Percentiles rank a stretch among this genome's conserved stretches.
Evolutionary conservation across 2,797 vertebrate genomes (phyloP).

Genomic region (Catharus ustulatus): DNA sequence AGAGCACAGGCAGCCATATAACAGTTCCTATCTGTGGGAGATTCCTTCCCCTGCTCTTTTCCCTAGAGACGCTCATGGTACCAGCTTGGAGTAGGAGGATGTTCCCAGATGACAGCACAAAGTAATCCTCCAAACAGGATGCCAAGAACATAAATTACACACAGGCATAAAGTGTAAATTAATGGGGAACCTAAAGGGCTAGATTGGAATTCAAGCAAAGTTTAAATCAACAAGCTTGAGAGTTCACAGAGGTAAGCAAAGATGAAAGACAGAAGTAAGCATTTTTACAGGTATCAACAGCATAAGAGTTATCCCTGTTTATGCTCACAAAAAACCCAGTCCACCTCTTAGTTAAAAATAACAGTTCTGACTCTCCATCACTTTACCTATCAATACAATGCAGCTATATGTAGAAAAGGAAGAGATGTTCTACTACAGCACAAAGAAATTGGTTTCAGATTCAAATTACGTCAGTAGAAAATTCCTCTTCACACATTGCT

Average conservation of each 20-base stretch:
- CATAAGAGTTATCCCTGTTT: not conserved
- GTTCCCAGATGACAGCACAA: conserved; percentile 33
- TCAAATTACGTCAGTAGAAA: not conserved
- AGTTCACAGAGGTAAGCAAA: conserved; percentile 46
- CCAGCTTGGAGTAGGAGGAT: conserved; percentile 32
- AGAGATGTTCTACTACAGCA: not conserved
- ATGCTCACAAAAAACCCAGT: not conserved
- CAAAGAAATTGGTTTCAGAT: not conserved
- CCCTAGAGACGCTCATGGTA: not conserved
- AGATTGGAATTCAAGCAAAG: conserved; percentile 39
- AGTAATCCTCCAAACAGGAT: conserved; percentile 45
- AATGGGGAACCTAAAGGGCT: conserved; percentile 39
- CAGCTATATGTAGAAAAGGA: not conserved
- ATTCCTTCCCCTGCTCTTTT: not conserved
- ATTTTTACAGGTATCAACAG: conserved; percentile 21
- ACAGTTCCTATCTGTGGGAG: conserved; percentile 7
- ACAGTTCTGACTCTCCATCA: not conserved
- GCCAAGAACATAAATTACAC: not conserved
- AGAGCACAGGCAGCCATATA: not conserved
- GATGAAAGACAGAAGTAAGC: conserved; percentile 48
- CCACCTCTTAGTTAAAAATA: not conserved
- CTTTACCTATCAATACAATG: not conserved
- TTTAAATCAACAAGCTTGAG: conserved; percentile 55
- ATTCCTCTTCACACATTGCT: not conserved
- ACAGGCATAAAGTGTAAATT: conserved; percentile 41